A percentile compares a stretch with the other conserved stretches of the same genome.
Conservation (phyloP, 2,888 invertebrate species). For the Synanthedon myopaeformis region DNA sequence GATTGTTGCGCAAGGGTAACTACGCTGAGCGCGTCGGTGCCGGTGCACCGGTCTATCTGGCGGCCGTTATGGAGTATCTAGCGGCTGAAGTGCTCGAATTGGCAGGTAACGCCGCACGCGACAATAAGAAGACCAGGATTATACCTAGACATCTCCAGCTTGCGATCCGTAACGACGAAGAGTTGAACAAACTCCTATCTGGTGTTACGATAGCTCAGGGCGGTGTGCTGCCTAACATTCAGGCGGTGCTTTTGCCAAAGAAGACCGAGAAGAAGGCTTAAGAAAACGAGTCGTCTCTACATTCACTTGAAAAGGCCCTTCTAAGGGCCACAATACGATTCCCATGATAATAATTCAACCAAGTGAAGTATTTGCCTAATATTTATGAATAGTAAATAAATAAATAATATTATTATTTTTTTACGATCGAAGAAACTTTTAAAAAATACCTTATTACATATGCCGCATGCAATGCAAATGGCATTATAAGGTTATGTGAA, state of each 20-base stretch:
- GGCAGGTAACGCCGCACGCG: slow-evolving; percentile 75
- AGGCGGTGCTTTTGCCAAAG: slow-evolving; percentile 71
- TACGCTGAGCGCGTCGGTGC: slow-evolving; percentile 72
- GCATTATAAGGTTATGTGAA: no score
- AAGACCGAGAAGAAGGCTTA: slow-evolving; percentile 51
- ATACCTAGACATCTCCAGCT: slow-evolving; percentile 83
- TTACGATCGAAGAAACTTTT: no score
- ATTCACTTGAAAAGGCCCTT: slow-evolving; percentile 8
- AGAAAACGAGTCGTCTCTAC: no score
- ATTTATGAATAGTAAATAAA: no score
- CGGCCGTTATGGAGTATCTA: slow-evolving; percentile 50
- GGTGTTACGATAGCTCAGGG: no score
- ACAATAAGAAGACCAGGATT: slow-evolving; percentile 80
- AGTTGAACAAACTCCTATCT: no score
- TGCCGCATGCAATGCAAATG: no score
- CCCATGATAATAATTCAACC: neutral
- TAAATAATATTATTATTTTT: no score
- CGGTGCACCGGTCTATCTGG: slow-evolving; percentile 59
- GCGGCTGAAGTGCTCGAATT: slow-evolving; percentile 78
- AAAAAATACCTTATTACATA: no score
- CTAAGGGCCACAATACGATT: slow-evolving; percentile 12
- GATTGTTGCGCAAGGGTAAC: slow-evolving; percentile 72
- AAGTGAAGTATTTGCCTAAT: no score
- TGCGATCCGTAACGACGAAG: slow-evolving; percentile 62
- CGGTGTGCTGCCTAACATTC: no score